phyloP scores from a whole-genome alignment of 1,140 invertebrate species.

The Odontomachus brunneus region DNA sequence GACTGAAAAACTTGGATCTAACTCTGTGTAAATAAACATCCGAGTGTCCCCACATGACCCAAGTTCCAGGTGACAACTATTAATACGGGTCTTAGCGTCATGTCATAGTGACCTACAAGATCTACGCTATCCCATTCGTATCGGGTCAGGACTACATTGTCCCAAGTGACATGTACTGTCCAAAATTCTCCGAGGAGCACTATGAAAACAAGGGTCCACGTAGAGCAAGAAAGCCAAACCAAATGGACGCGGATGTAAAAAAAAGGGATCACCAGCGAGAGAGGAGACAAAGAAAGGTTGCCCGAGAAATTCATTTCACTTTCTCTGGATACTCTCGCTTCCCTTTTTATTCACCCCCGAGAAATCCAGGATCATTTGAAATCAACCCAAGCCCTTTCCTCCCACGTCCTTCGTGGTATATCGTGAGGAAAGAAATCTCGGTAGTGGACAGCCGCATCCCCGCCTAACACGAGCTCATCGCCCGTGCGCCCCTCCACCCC shows the following conservation, averaged over 20 bases:
- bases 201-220: background rate
- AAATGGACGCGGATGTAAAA: slow-evolving; percentile 4
- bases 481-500: background rate
- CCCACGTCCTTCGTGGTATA: slow-evolving; percentile 50
- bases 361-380: slow-evolving; percentile 76
- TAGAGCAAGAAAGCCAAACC: background rate
- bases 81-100: no score
- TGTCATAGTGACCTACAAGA: background rate
- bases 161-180: background rate
- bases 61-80: no score
- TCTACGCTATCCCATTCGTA: background rate
- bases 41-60: no score
- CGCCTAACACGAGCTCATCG: slow-evolving; percentile 15
- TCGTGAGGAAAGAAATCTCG: slow-evolving; percentile 69
- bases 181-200: background rate
- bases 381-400: slow-evolving; percentile 70
- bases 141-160: background rate
- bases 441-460: slow-evolving; percentile 64
- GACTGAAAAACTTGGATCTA: no score
- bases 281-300: slow-evolving; percentile 32
- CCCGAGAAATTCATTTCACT: slow-evolving; percentile 74
- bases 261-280: background rate
- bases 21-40: no score
- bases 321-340: slow-evolving; percentile 50
- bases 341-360: slow-evolving; percentile 70